phyloP scores from a whole-genome alignment of 2,888 invertebrate genomes.

The Oscheius sp. region DNA sequence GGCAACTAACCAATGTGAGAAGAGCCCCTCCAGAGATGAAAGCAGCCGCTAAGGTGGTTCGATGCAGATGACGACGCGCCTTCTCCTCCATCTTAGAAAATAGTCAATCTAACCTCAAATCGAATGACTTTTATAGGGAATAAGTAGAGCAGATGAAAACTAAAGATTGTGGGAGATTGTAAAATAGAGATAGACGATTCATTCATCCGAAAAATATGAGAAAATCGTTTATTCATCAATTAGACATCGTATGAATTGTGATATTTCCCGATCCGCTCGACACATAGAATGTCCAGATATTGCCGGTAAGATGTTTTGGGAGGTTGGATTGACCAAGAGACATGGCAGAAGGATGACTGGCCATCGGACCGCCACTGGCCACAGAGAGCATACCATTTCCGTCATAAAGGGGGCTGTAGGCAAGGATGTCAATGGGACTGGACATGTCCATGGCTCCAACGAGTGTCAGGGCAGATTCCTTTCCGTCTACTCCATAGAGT shows the following conservation, averaged over 20 bases:
- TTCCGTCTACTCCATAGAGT: not conserved
- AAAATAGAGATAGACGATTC: no score
- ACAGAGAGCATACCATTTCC: not conserved
- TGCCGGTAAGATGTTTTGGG: not conserved
- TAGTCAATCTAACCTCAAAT: not conserved
- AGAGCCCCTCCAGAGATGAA: conserved; percentile 26
- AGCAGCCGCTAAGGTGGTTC: conserved; percentile 8
- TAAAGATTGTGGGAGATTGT: not conserved
- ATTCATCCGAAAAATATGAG: no score
- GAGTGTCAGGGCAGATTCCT: not conserved
- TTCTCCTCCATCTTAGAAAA: conserved; percentile 12
- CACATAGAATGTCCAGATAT: not conserved
- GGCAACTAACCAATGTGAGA: conserved; percentile 17
- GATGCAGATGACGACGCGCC: not conserved
- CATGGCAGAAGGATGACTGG: not conserved
- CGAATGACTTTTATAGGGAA: not conserved
- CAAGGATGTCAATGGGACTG: not conserved
- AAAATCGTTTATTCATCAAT: no score
- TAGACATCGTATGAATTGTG: not conserved
- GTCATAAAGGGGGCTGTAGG: not conserved
- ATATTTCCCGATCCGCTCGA: not conserved
- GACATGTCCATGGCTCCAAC: not conserved
- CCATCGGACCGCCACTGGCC: not conserved
- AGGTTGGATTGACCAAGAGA: not conserved
- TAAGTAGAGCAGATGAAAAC: conserved; percentile 13